Conservation (phyloP, 2,888 invertebrate species). For the Tanytarsus gracilentus region DNA sequence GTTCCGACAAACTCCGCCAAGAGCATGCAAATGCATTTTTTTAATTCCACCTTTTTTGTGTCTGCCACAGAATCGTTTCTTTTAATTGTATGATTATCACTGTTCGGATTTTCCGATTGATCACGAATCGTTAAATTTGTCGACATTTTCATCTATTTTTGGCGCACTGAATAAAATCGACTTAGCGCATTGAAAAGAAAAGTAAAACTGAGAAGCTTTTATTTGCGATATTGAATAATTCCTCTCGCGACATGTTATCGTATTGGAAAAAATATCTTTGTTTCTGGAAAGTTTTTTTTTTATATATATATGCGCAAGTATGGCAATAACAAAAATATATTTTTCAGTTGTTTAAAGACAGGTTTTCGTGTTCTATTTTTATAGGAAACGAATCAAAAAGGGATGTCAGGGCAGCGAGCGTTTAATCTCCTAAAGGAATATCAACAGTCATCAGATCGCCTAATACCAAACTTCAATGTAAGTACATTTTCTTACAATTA, state of each 20-base stretch:
- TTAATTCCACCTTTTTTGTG: background rate
- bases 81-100: background rate
- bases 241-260: too few species aligned
- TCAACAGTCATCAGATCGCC: slow-evolving; percentile 25
- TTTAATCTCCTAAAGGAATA: slow-evolving; percentile 22
- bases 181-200: too few species aligned
- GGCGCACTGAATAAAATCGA: too few species aligned
- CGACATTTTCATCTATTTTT: too few species aligned
- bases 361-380: too few species aligned
- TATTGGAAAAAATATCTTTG: too few species aligned
- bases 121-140: background rate
- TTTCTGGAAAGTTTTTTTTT: too few species aligned
- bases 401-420: slow-evolving; percentile 21
- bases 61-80: background rate
- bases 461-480: slow-evolving; percentile 27
- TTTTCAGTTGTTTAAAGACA: too few species aligned
- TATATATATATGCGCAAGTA: too few species aligned
- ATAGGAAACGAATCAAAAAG: background rate
- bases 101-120: background rate
- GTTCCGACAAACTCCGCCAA: slow-evolving; percentile 58
- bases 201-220: too few species aligned
- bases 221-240: too few species aligned
- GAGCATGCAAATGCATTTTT: background rate
- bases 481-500: slow-evolving; percentile 13
- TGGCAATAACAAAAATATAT: too few species aligned